Percentiles rank a stretch among this genome's conserved stretches.
Evolutionary conservation across 2,113 vertebrate genomes (phyloP).

Genomic region (Erythrolamprus reginae): DNA sequence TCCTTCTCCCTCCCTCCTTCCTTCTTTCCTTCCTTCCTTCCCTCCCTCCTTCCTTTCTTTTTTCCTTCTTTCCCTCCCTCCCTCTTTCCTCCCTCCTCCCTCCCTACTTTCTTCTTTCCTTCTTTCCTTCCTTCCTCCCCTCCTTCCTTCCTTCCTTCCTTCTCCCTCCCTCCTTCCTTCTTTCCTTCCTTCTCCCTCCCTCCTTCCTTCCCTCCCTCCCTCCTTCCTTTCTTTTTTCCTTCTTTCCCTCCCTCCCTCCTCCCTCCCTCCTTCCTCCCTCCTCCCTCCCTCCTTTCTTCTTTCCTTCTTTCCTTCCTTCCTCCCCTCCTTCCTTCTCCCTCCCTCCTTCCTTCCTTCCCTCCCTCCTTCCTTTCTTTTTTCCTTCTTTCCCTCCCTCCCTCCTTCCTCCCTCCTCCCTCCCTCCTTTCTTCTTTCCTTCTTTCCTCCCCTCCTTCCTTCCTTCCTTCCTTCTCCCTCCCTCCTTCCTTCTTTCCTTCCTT

Average conservation of each 20-base stretch:
- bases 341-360: neutral
- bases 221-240: neutral
- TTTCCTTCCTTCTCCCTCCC: no score
- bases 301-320: neutral
- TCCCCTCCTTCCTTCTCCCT: neutral
- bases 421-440: no score
- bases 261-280: no score
- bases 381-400: neutral
- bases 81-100: neutral
- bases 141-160: neutral
- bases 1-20: no score
- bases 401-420: neutral
- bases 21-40: neutral
- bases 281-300: neutral
- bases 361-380: neutral
- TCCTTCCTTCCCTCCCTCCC: neutral
- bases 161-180: neutral
- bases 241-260: neutral
- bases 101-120: no score
- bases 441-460: no score
- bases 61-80: neutral
- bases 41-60: no score
- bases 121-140: neutral
- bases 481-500: neutral
- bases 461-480: neutral